These are phyloP conservation scores for Craseonycteris thonglongyai DNA, from an alignment of 2,113 vertebrate genomes.

Conservation along the genomic window DNA sequence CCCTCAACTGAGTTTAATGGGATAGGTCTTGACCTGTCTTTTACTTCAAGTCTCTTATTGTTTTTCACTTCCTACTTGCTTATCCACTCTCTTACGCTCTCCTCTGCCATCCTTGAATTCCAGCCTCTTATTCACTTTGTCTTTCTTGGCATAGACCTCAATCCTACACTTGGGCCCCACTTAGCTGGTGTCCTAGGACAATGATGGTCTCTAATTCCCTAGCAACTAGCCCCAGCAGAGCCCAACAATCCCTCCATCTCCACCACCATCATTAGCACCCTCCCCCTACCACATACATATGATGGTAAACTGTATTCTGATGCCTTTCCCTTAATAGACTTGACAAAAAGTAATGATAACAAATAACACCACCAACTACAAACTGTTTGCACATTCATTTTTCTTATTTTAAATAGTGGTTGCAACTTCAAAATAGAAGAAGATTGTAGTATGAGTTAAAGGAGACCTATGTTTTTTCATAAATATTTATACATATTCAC, in stretches of 20 bases:
- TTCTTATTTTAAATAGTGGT: background rate
- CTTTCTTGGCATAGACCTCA: background rate
- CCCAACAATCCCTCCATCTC: background rate
- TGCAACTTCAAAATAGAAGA: background rate
- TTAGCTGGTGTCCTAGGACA: background rate
- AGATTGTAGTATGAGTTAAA: background rate
- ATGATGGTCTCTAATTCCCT: background rate
- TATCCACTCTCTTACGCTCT: background rate
- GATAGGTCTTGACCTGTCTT: background rate
- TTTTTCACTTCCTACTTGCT: background rate
- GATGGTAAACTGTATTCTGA: background rate
- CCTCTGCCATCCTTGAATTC: background rate
- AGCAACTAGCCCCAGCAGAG: background rate
- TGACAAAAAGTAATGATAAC: background rate
- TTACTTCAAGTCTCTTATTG: background rate
- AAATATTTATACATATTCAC: background rate
- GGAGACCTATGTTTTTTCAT: background rate
- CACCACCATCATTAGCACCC: background rate
- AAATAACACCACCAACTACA: background rate
- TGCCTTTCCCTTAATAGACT: background rate
- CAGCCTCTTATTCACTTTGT: background rate
- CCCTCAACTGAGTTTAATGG: background rate
- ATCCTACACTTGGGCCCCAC: background rate
- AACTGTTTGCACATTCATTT: background rate
- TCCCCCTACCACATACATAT: background rate